Base-by-base conservation (phyloP, 1,140 invertebrate species). In the Drosophila tristis region DNA sequence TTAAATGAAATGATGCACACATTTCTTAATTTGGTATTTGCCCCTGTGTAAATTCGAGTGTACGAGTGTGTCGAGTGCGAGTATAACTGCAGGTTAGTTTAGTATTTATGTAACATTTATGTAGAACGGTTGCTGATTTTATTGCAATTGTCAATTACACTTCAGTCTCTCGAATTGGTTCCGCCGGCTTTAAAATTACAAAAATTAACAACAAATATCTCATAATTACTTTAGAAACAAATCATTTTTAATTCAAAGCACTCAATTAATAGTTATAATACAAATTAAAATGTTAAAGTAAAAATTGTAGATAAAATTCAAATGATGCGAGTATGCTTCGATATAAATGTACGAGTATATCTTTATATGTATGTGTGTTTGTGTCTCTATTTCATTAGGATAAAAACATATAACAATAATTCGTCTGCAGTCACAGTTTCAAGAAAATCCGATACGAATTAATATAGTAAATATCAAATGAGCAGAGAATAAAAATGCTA, bases 91-190 rank as follows among this genome's bases (percentile, higher is more conserved):
- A 44, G 66, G 51, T 74, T 86, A 74, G 62, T 78, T 86, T 62
- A 45, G 62, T 15, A 56, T 64, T 61, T 78, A 60, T 70, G 43
- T 68, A 90, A 59, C 64, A 56, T 39, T 58, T 78, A 68, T 67
- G 73, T 59, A 62, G 55, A 57, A 45, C 55, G 44, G 49, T 63
- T 82, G 73, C 57, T 78, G 63, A 59, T 76, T 71, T 85, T 77
- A 71, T 80, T 82, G 72, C 53, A 78, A 78, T 51, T 86, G 72
- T 90, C 62, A 85, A 92, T 93, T 93, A 93, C 92, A 93, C 93
- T 92, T 93, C 93, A 94, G 94, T 95, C 94, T 95, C 94, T 94
- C 94, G 94, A 93, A 95, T 95, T 93, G 94, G 94, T 94, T 95
- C 94, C 93, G 94, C 94, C 94, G 94, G 94, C 94, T 95, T 91